Base-by-base conservation (phyloP, 2,888 invertebrate genomes). In the Lissonota sp. region DNA sequence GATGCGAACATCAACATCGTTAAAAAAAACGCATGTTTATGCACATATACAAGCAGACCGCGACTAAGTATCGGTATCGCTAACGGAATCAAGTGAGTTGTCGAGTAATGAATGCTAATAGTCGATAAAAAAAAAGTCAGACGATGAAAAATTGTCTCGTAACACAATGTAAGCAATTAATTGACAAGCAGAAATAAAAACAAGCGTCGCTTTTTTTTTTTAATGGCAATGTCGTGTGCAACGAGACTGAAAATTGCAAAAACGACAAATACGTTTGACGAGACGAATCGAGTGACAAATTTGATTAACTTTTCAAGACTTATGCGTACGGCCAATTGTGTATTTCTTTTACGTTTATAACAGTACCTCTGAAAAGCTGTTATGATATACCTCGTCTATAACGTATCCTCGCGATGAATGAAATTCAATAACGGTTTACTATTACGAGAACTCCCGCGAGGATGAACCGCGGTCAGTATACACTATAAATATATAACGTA, bases 381-480 rank as follows among this genome's bases (percentile, higher is more conserved):
- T 70, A 73, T 42, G 69, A 57, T 57, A 40, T 49, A 49, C n/a
- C 69, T 74, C 57, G 64, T 37, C 64, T 46, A 39, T 57, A n/a
- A 26, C 26, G 26, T 26, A 60, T 70, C 72, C 60, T 72, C 60
- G 12, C 53, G 74, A 74, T 74, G 78, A 80, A 80, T 80, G 80
- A 78, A 74, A 78, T 71, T 49, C 78, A 74, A 72, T 70, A 78
- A 74, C 81, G 81, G 78, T 74, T 60, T 8, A 73, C 42, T 60
- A 49, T 66, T 74, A 74, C 76, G 76, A 58, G 64, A 26, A 37
- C 42, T 57, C 67, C 12, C 58, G 8, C 14, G 40, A 60, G 55
- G 74, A 80, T 80, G 72, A 69, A 72, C 55, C 66, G 51, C 66
- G 64, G 74, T 57, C 70, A 67, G 73, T 67, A n/a, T n/a, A 63